A percentile compares a stretch with the other conserved stretches of the same genome.
phyloP scores from a whole-genome alignment of 2,797 vertebrate genomes.

The Malacoctenus gilli region DNA sequence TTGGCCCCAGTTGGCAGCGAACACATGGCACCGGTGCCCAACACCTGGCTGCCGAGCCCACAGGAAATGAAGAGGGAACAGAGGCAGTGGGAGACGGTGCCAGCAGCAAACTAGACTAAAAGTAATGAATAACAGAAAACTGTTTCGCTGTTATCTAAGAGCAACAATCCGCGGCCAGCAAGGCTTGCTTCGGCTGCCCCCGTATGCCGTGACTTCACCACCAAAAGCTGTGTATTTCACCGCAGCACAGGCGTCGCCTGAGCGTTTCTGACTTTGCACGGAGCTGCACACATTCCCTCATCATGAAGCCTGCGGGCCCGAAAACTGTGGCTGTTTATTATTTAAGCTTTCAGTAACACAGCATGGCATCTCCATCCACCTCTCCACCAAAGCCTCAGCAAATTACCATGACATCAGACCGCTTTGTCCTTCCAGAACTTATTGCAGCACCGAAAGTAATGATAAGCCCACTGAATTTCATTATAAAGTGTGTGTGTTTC shows the following conservation, averaged over 20 bases:
- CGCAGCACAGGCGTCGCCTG: constrained; percentile 43
- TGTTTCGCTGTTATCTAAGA: constrained; percentile 35
- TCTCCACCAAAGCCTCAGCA: constrained; percentile 26
- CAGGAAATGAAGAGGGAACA: constrained; percentile 69
- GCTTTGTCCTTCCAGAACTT: constrained; percentile 49
- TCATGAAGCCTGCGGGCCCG: constrained; percentile 45
- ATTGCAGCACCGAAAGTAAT: constrained; percentile 29
- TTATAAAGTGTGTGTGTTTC: constrained; percentile 1
- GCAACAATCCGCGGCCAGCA: constrained; percentile 15
- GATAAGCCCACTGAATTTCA: constrained; percentile 47
- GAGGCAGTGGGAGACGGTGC: constrained; percentile 35
- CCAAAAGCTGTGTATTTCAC: constrained; percentile 36
- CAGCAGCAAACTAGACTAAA: constrained; percentile 63
- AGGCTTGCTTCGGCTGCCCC: constrained; percentile 47
- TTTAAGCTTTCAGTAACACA: constrained; percentile 54
- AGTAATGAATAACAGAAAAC: constrained; percentile 67
- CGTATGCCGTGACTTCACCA: constrained; percentile 52
- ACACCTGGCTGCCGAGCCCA: constrained; percentile 76
- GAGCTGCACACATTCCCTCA: constrained; percentile 35
- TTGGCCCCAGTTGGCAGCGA: constrained; percentile 74
- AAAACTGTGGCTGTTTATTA: constrained; percentile 58
- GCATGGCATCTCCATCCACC: constrained; percentile 58
- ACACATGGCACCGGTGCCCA: constrained; percentile 69
- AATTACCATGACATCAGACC: constrained; percentile 55
- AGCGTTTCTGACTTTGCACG: constrained; percentile 63